phyloP scores from a whole-genome alignment of 2,797 vertebrate genomes.

The Dryobates pubescens region DNA sequence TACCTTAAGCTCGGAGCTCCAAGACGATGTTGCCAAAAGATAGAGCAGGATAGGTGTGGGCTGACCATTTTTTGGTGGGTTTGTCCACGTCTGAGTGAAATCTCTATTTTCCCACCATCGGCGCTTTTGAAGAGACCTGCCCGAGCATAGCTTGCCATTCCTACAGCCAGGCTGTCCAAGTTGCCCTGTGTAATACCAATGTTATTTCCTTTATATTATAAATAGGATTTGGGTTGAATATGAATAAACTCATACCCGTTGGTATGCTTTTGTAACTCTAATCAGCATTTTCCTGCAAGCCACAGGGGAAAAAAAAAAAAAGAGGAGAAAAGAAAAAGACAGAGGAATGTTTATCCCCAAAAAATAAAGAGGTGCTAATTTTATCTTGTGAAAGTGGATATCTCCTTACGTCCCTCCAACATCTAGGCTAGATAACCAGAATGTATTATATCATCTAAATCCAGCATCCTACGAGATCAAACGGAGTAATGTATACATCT shows the following conservation, averaged over 20 bases:
- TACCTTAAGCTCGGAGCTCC: neutral
- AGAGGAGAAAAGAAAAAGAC: neutral
- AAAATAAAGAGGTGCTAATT: conserved; percentile 80
- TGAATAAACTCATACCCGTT: conserved; percentile 67
- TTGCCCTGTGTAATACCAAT: conserved; percentile 63
- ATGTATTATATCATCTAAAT: conserved; percentile 77
- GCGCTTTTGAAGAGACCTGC: conserved; percentile 16
- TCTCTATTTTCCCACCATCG: neutral
- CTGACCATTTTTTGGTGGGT: neutral
- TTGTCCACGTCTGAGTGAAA: neutral
- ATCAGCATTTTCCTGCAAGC: conserved; percentile 76
- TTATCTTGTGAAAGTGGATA: conserved; percentile 80
- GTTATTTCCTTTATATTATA: conserved; percentile 80
- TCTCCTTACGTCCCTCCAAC: conserved; percentile 72
- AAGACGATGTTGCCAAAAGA: neutral
- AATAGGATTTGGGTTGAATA: conserved; percentile 75
- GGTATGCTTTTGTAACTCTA: conserved; percentile 77
- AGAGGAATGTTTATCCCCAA: conserved; percentile 73
- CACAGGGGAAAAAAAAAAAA: neutral
- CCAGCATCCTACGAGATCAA: conserved; percentile 82
- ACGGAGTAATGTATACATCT: conserved; percentile 80
- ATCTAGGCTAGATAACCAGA: conserved; percentile 77
- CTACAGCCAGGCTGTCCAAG: neutral
- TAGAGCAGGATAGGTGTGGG: rapidly evolving
- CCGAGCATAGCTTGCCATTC: neutral